phyloP scores from a whole-genome alignment of 53 echinoderm and acorn worm genomes.

The Pentamera pediparva region DNA sequence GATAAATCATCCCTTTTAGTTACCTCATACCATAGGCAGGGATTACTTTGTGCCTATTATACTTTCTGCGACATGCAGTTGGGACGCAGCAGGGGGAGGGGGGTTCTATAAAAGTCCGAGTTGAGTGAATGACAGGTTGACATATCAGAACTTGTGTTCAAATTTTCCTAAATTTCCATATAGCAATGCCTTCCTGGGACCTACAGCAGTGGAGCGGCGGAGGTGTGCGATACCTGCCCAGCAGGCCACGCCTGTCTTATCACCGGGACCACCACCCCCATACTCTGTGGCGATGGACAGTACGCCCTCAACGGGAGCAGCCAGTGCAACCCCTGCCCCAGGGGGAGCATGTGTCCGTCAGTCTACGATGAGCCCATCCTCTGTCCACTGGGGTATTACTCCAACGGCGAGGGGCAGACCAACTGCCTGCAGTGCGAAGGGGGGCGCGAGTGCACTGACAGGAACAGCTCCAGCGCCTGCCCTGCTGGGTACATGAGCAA shows the following conservation, averaged over 20 bases:
- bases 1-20: too few relatives aligned
- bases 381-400: slow-evolving; percentile 79
- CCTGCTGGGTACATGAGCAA: slow-evolving; percentile 70
- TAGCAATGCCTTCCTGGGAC: slow-evolving; percentile 40
- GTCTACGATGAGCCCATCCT: slow-evolving; percentile 68
- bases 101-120: too few relatives aligned
- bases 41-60: too few relatives aligned
- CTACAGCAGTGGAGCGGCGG: slow-evolving; percentile 77
- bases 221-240: slow-evolving; percentile 71
- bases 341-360: slow-evolving; percentile 79
- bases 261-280: slow-evolving; percentile 53
- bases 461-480: slow-evolving; percentile 62
- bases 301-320: slow-evolving; percentile 81
- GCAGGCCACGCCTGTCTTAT: slow-evolving; percentile 67
- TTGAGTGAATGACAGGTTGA: background rate
- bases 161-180: background rate
- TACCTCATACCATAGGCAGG: too few relatives aligned
- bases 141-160: background rate
- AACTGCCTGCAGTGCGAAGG: slow-evolving; percentile 67
- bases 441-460: slow-evolving; percentile 68
- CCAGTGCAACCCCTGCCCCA: slow-evolving; percentile 59
- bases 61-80: too few relatives aligned
- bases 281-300: slow-evolving; percentile 65
- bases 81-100: too few relatives aligned
- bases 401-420: slow-evolving; percentile 65